Conservation (phyloP, 2,113 vertebrate genomes). For the Nicator chloris region DNA sequence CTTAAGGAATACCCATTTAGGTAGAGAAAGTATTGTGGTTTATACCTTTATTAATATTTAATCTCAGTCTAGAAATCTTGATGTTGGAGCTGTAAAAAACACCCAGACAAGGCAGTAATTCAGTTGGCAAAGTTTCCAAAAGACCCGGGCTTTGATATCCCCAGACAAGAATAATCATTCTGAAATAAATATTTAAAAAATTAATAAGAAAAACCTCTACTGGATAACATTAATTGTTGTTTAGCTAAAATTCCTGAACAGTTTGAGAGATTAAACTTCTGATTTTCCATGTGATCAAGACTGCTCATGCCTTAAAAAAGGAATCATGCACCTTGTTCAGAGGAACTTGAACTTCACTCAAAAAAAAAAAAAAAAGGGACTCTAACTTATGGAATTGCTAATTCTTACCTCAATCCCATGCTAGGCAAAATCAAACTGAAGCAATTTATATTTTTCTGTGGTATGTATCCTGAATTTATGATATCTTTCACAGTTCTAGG, state of each 20-base stretch:
- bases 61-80: neutral
- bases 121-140: neutral
- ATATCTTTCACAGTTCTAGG: neutral
- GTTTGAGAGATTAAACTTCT: neutral
- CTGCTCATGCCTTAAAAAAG: neutral
- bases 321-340: neutral
- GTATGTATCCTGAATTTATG: neutral
- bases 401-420: neutral
- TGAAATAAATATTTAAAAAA: neutral
- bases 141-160: neutral
- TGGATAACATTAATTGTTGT: neutral
- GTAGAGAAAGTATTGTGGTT: neutral
- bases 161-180: neutral
- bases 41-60: neutral
- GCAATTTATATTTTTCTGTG: neutral
- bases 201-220: rapidly evolving
- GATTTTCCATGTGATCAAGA: neutral
- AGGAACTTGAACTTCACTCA: neutral
- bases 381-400: neutral
- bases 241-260: neutral
- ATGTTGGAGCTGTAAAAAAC: neutral
- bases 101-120: neutral
- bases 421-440: neutral
- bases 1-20: neutral
- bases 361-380: neutral